phyloP scores from a whole-genome alignment of 64 coral and sea anemone species.

The Porites australiensis region DNA sequence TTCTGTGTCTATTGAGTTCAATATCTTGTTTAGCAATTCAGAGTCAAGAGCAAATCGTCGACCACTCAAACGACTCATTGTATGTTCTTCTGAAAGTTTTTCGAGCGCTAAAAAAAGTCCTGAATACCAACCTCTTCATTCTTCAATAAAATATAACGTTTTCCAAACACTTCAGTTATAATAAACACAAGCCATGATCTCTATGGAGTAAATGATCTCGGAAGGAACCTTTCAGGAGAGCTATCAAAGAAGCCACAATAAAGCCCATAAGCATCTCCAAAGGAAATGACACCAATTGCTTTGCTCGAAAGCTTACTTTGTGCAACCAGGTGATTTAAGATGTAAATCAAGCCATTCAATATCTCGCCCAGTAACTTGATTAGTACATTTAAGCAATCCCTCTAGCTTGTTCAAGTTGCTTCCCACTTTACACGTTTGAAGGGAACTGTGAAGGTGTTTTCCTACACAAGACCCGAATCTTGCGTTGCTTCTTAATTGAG shows the following conservation, averaged over 20 bases:
- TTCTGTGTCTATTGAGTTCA: conserved; percentile 44
- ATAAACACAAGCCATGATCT: conserved; percentile 71
- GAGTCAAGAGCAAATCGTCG: conserved; percentile 26
- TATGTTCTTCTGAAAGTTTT: conserved; percentile 43
- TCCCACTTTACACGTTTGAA: conserved; percentile 58
- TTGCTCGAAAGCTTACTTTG: conserved; percentile 31
- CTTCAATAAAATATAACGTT: conserved; percentile 62
- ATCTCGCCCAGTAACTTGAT: not conserved
- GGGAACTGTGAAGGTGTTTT: conserved; percentile 60
- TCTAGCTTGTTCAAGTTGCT: conserved; percentile 52
- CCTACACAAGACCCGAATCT: conserved; percentile 6
- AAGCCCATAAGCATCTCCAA: conserved; percentile 69
- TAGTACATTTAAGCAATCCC: conserved; percentile 53
- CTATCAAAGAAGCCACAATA: conserved; percentile 72
- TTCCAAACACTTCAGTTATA: conserved; percentile 37
- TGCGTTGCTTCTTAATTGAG: conserved; percentile 24
- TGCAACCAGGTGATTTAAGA: conserved; percentile 28
- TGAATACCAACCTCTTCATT: conserved; percentile 54
- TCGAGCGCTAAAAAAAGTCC: conserved; percentile 57
- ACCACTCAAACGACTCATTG: not conserved
- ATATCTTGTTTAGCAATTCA: conserved; percentile 17
- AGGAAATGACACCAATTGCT: conserved; percentile 67
- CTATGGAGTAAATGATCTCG: conserved; percentile 62
- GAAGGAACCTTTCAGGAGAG: not conserved
- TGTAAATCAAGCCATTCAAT: conserved; percentile 1